Evolutionary conservation across 1,140 invertebrate species (phyloP), one percentile per base, ranked within the genome.

Genomic region (Trissolcus basalis): DNA sequence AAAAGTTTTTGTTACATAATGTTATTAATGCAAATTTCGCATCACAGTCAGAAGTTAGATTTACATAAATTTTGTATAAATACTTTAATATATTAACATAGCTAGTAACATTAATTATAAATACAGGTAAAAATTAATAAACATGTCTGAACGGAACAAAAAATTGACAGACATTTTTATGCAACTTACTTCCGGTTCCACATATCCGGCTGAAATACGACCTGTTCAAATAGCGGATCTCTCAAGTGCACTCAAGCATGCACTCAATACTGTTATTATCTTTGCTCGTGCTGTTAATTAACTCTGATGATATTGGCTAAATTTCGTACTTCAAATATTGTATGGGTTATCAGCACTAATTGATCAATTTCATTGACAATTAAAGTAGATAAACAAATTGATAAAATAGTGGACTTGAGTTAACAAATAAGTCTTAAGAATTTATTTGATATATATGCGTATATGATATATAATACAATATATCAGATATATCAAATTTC

Each of bases 171-270:
- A 33, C 16, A 67, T 51, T 55, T 65, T 51, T 6, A 15, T 39
- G 12, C 32, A 16, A 55, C 32, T 45, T 13, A 61, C 47, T 61
- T 74, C 71, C 71, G 63, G 49, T 48, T 50, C 14, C 56, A 68
- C 70, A 56, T 48, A 36, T 74, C 70, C 70, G 70, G 53, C 36
- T 3, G 6, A 48, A 61, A 50, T 55, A 35, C 48, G 33, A 65
- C 70, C 44, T 74, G 71, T 41, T 68, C 65, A 72, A 72, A 43
- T n/a, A 65, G 45, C 69, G 49, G 51, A 53, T 64, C 69, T 54
- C n/a, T 15, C 32, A n/a, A n/a, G n/a, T n/a, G 54, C 55, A 64
- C 12, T 64, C 60, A 45, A 36, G 41, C 69, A 14, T 65, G 35
- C 12, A 5, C 35, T n/a, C 36, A 9, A 11, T 53, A 15, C 12